phyloP scores from a whole-genome alignment of 2,888 invertebrate genomes.

The Pristionchus entomophagus region DNA sequence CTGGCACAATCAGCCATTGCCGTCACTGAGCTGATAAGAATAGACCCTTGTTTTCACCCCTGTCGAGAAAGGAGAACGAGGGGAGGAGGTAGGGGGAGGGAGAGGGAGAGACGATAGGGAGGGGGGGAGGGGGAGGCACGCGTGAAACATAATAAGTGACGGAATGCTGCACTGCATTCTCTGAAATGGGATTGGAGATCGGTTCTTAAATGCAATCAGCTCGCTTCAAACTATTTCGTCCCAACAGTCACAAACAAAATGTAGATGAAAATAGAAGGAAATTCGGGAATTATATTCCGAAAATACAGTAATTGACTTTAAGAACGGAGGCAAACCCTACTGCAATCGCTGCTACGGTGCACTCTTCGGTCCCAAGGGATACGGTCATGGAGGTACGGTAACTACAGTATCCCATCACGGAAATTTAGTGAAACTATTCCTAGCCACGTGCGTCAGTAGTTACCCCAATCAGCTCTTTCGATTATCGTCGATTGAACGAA shows the following conservation, averaged over 20 bases:
- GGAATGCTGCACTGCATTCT: background rate
- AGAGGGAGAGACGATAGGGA: background rate
- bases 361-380: conserved; percentile 82
- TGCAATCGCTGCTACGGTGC: conserved; percentile 83
- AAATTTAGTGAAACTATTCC: background rate
- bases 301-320: conserved; percentile 44
- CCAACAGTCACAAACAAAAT: background rate
- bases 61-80: background rate
- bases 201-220: background rate
- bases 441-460: background rate
- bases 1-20: background rate
- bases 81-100: background rate
- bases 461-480: background rate
- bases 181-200: background rate
- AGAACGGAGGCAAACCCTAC: conserved; percentile 83
- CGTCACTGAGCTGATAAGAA: conserved; percentile 9
- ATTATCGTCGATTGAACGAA: background rate
- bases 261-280: background rate
- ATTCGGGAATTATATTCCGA: background rate
- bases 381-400: conserved; percentile 48
- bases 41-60: background rate
- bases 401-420: background rate
- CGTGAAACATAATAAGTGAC: background rate
- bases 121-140: background rate
- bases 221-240: background rate